Conservation (phyloP, 2,113 vertebrate genomes). For the Poicephalus meyeri region DNA sequence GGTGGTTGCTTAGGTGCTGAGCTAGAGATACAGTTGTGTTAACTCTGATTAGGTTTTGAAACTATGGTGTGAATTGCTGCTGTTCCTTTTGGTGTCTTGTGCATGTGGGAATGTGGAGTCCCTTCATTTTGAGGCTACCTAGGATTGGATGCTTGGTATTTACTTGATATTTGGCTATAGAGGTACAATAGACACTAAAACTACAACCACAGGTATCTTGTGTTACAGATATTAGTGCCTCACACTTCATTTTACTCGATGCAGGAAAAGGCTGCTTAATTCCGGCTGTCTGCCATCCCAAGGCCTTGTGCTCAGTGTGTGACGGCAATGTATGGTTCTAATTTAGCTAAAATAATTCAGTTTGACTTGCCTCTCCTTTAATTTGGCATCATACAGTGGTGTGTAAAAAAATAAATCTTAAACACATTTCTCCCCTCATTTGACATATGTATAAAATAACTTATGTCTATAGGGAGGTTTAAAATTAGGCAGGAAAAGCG, state of each 20-base stretch:
- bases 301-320: not conserved
- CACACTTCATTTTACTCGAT: not conserved
- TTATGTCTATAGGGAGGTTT: not conserved
- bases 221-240: not conserved
- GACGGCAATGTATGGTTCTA: not conserved
- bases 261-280: not conserved
- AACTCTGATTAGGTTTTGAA: not conserved
- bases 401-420: not conserved
- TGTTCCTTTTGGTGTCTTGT: not conserved
- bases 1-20: not conserved
- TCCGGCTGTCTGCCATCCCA: not conserved
- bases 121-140: not conserved
- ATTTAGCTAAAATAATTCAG: slow-evolving; percentile 38
- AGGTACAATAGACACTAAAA: not conserved
- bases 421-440: not conserved
- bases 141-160: not conserved
- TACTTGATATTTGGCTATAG: not conserved
- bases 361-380: slow-evolving; percentile 16
- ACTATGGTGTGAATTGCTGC: not conserved
- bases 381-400: slow-evolving; percentile 8
- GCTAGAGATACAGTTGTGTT: not conserved
- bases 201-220: not conserved
- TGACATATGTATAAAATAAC: not conserved
- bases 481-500: not conserved
- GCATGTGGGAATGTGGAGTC: fast-evolving